Evolutionary conservation across 92 coral and sea anemone genomes (phyloP).

Genomic region (Hydrozoanthus gracilis): DNA sequence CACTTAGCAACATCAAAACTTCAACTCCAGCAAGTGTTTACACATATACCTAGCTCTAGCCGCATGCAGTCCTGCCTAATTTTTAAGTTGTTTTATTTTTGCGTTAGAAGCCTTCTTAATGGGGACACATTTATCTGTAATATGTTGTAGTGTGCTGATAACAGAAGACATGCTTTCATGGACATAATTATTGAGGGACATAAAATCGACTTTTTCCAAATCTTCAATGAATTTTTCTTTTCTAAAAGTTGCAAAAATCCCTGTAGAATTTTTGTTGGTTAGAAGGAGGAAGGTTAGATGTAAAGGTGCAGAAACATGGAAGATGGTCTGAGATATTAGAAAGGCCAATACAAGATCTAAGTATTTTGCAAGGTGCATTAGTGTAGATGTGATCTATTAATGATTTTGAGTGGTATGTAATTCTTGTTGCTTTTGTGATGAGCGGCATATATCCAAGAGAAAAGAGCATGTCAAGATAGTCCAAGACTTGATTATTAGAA

Average conservation of each 20-base stretch:
- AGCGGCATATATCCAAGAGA: slow-evolving; percentile 26
- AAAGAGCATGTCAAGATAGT: slow-evolving; percentile 45
- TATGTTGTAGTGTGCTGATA: slow-evolving; percentile 30
- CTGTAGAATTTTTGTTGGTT: slow-evolving; percentile 37
- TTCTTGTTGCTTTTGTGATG: slow-evolving; percentile 44
- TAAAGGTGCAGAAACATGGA: slow-evolving; percentile 38
- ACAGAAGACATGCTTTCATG: slow-evolving; percentile 37
- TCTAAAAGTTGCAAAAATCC: slow-evolving; percentile 44
- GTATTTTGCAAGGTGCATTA: slow-evolving; percentile 19
- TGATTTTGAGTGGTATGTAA: slow-evolving; percentile 24
- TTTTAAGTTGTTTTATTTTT: slow-evolving; percentile 28
- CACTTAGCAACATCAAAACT: no score
- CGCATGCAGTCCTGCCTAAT: no score
- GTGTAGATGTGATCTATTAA: slow-evolving; percentile 49
- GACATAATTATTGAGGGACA: slow-evolving; percentile 25
- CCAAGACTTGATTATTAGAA: slow-evolving; percentile 12
- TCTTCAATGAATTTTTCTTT: slow-evolving; percentile 9
- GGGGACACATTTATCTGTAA: slow-evolving; percentile 43
- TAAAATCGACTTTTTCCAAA: slow-evolving; percentile 16
- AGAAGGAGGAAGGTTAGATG: slow-evolving; percentile 35
- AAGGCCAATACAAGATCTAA: slow-evolving; percentile 27
- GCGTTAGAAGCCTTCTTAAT: slow-evolving; percentile 20
- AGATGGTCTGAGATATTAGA: slow-evolving; percentile 38
- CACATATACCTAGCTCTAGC: no score
- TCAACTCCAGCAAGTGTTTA: no score